Conservation (phyloP, 2,797 vertebrate genomes). For the Spea hammondii region DNA sequence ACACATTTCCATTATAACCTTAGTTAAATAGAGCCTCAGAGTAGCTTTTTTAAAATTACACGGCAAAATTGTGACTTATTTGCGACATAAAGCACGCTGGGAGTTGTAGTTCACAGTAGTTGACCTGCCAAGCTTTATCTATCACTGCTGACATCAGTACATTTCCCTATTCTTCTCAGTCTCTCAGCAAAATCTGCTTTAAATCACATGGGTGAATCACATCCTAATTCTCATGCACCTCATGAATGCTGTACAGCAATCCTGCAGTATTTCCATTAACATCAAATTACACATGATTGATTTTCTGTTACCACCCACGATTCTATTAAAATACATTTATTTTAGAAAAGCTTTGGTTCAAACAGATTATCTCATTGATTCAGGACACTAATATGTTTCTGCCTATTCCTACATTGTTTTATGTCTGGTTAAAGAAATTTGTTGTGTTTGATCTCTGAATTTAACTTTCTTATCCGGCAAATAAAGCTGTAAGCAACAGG, state of each 20-base stretch:
- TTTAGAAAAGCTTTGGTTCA: conserved; percentile 23
- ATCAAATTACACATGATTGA: conserved; percentile 20
- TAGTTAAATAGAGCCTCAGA: too few species aligned
- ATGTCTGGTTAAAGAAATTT: conserved; percentile 10
- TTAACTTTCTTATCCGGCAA: conserved; percentile 24
- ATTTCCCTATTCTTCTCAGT: not conserved
- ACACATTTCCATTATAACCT: too few species aligned
- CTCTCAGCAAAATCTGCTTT: not conserved
- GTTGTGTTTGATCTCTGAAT: conserved; percentile 35
- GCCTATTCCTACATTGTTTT: conserved; percentile 19
- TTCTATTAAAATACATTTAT: conserved; percentile 34
- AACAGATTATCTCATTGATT: conserved; percentile 30
- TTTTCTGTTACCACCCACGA: conserved; percentile 22
- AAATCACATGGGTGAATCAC: not conserved
- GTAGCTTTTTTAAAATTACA: too few species aligned
- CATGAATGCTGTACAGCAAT: not conserved
- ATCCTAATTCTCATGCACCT: conserved; percentile 1
- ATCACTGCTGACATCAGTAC: not conserved
- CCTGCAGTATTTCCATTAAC: conserved; percentile 16
- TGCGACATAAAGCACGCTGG: not conserved
- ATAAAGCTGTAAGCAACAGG: conserved; percentile 39
- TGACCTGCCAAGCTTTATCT: not conserved
- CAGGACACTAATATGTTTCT: not conserved
- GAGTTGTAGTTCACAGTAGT: not conserved
- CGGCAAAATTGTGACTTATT: not conserved